Base-by-base conservation (phyloP, 2,797 vertebrate genomes). In the Lerista edwardsae region DNA sequence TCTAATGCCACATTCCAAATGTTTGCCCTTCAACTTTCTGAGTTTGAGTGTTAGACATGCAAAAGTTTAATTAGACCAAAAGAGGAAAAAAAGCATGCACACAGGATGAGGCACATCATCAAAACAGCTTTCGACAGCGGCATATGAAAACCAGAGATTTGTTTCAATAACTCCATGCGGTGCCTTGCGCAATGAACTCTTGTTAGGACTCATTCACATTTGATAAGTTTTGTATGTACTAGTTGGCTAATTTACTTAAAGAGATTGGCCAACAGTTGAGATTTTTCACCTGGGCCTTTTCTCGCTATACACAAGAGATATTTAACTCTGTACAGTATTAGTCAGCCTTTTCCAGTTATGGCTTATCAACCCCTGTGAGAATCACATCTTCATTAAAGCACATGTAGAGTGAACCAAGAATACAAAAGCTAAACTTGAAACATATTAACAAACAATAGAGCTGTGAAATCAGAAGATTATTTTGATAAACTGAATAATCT, bases 401-500 rank as follows among this genome's bases (percentile, higher is more conserved):
- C 8, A 39, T 27, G 15, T 85, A 31, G 12, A 74, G 4, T 1
- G 2, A 86, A 83, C 14, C 57, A 75, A 31, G 73, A 76, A 75
- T 72, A 65, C 83, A 88, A 86, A 75, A 31, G 79, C 82, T 73
- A 89, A 93, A 78, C 67, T 68, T 83, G 90, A 90, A 94, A 80
- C 21, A 15, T 75, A 90, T 76, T 88, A 90, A 88, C 87, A 84
- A 91, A 75, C 87, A 90, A 84, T 73, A 90, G 89, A 82, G 83
- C 9, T 90, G 84, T 93, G 89, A 94, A 89, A 64, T 78, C 72
- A 92, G 57, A 71, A 94, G 82, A 85, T 92, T 93, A 90, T 90
- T 93, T 88, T 94, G 90, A 90, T 93, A 92, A 95, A 93, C 21
- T 72, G 84, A 91, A 74, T 94, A 92, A 87, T 85, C 67, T 88